Conservation (phyloP, 2,797 vertebrate species). For the Limosa lapponica region DNA sequence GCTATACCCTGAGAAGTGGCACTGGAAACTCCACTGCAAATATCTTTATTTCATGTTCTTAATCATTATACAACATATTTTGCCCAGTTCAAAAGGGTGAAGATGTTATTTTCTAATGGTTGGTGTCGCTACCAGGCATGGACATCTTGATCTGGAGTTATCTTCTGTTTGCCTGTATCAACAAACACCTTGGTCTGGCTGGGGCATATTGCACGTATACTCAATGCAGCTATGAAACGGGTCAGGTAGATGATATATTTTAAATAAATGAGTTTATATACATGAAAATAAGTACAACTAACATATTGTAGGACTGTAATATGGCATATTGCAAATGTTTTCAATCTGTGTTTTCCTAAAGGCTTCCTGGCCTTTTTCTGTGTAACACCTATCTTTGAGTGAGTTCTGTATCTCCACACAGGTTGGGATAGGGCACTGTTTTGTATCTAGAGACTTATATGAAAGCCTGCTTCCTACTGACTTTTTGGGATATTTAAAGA, state of each 20-base stretch:
- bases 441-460: background rate
- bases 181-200: background rate
- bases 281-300: background rate
- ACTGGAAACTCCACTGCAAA: background rate
- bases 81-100: background rate
- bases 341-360: background rate
- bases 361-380: background rate
- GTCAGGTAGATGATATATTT: background rate
- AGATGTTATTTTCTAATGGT: background rate
- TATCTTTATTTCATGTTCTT: background rate
- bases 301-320: background rate
- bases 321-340: background rate
- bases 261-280: background rate
- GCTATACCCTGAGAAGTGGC: background rate
- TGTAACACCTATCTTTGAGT: background rate
- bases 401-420: background rate
- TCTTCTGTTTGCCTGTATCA: background rate
- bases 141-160: background rate
- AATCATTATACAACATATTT: background rate
- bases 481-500: background rate
- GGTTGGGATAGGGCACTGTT: background rate
- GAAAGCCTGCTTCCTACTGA: background rate
- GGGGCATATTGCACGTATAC: accelerated
- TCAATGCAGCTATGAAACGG: background rate
- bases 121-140: background rate